These are phyloP conservation scores for Troglohyphantes excavatus DNA, from an alignment of 2,888 invertebrate species.

Conservation along the genomic window DNA sequence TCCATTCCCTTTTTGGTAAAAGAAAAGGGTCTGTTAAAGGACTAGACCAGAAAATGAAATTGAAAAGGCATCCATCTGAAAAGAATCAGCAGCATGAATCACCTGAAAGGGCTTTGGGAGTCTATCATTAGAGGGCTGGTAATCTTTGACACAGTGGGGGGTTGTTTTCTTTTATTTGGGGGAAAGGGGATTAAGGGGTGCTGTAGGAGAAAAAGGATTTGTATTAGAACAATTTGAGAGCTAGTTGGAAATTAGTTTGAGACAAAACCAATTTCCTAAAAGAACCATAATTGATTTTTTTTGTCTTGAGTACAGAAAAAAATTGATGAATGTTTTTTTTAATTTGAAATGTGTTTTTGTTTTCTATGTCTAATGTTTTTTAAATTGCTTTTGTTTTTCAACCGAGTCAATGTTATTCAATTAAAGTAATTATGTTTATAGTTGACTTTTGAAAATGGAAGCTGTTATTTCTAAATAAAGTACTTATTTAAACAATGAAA, in stretches of 20 bases:
- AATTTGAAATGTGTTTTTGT: too few relatives aligned
- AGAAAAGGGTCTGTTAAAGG: neutral
- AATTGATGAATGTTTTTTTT: too few relatives aligned
- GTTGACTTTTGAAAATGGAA: too few relatives aligned
- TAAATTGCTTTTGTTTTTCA: too few relatives aligned
- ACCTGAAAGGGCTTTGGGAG: constrained; percentile 29
- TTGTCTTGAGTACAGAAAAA: too few relatives aligned
- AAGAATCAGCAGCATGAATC: constrained; percentile 18
- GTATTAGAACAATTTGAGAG: neutral
- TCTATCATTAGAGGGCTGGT: constrained; percentile 17
- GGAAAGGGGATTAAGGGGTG: neutral
- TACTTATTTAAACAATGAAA: too few relatives aligned
- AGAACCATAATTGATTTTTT: neutral
- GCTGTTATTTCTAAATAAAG: too few relatives aligned
- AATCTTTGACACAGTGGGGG: constrained; percentile 10
- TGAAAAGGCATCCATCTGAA: constrained; percentile 39
- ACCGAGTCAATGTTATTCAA: too few relatives aligned
- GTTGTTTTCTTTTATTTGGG: neutral
- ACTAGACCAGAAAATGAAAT: constrained; percentile 31
- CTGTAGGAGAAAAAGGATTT: constrained; percentile 1
- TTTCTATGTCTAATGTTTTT: too few relatives aligned
- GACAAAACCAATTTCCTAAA: neutral
- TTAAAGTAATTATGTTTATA: too few relatives aligned
- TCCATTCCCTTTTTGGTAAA: neutral
- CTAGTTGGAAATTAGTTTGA: neutral